Base-by-base conservation (phyloP, 2,797 vertebrate species). In the Peromyscus melanophrys region DNA sequence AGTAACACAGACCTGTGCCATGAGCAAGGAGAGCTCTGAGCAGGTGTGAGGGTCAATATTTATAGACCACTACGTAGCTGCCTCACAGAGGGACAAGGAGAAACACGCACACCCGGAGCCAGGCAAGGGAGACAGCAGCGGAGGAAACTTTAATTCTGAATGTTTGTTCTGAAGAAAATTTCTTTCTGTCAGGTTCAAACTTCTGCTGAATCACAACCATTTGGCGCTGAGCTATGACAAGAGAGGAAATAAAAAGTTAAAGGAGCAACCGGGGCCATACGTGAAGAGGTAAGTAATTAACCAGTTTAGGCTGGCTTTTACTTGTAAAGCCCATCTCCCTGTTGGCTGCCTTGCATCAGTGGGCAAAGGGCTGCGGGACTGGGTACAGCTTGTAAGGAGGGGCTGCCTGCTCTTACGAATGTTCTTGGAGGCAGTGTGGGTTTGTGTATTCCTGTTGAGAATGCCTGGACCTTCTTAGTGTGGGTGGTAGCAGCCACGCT, bases 11-110 rank as follows among this genome's bases (percentile, higher is more conserved):
- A 98, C 98, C 98, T 98, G 98, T 98, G 98, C 98, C 98, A 97
- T 96, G 81, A 61, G 98, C 98, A 96, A 93, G 98, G 82, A 89
- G 87, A 98, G 98, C 94, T 86, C 97, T 31, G 97, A 98, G 97
- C 98, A 98, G 98, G 98, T 98, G 98, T 97, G 97, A 97, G 97
- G 98, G 98, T 97, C 98, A 98, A 95, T 99, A 99, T 99, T 99
- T 99, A 99, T 99, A 99, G 98, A 98, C 97, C 98, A 71, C 96
- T 95, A 88, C 61, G 3, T 86, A 98, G 98, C 98, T 90, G 95
- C 73, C 94, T 94, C 71, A 92, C 95, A 96, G 92, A 97, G 96
- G 93, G 95, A 96, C 83, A 61, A 34, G 4, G 4, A 73, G 76
- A 29, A 57, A 80, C 91, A 40, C 25, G 5, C 34, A 77, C 59